Evolutionary conservation across 1,140 invertebrate species (phyloP).

Genomic region (Panonychus citri): DNA sequence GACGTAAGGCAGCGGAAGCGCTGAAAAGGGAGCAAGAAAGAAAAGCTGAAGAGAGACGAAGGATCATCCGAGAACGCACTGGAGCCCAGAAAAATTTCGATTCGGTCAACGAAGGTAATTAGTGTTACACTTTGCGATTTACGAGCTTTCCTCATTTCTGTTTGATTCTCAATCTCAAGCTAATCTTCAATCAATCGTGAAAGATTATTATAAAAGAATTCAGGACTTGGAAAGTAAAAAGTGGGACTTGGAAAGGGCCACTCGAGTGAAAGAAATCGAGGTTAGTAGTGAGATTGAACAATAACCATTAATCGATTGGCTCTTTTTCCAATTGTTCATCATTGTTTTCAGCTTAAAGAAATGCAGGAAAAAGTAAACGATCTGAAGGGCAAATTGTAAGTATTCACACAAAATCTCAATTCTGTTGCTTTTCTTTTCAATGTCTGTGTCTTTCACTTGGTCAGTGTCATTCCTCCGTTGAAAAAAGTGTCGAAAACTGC

Average conservation of each 20-base stretch:
- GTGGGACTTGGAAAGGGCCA: slow-evolving; percentile 91
- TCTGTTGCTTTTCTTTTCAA: background rate
- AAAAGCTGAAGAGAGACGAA: slow-evolving; percentile 89
- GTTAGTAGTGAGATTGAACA: slow-evolving; percentile 27
- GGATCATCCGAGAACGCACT: slow-evolving; percentile 83
- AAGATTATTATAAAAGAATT: slow-evolving; percentile 76
- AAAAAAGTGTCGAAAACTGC: slow-evolving; percentile 99
- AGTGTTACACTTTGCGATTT: no score
- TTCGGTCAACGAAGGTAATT: slow-evolving; percentile 56
- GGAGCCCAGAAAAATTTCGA: slow-evolving; percentile 70
- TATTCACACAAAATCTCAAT: background rate
- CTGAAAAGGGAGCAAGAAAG: slow-evolving; percentile 97
- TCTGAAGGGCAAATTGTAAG: slow-evolving; percentile 3
- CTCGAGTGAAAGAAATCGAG: slow-evolving; percentile 82
- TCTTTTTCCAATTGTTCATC: background rate
- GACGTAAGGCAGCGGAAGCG: slow-evolving; percentile 99
- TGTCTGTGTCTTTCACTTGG: no score
- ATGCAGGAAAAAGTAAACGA: background rate
- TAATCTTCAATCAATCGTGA: slow-evolving; percentile 83
- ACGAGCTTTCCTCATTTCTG: no score
- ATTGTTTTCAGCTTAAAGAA: background rate
- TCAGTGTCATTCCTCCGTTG: slow-evolving; percentile 87
- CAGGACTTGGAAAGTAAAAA: slow-evolving; percentile 81
- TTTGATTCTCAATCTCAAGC: slow-evolving; percentile 29
- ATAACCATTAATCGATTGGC: no score